Evolutionary conservation across 2,113 vertebrate genomes (phyloP), one percentile per base, ranked within the genome.

Genomic region (Bos indicus): DNA sequence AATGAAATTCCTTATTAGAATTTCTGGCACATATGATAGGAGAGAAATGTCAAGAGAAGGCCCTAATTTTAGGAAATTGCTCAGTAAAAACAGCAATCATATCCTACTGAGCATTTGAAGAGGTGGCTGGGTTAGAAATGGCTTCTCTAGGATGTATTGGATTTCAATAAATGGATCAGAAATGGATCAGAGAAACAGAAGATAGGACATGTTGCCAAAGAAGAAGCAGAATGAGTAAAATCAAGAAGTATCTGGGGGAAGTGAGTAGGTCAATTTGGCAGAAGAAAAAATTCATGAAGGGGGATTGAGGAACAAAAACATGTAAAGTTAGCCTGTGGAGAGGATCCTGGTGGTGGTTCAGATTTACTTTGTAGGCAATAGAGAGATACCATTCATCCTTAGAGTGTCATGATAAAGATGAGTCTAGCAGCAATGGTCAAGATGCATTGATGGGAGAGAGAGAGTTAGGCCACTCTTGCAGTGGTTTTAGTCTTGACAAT

Each of bases 141-240:
- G 46, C 28, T 96, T 86, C 33, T 93, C 30, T 51, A 48, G 54
- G 21, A 67, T 64, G n/a, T 77, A 51, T 6, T 89, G 67, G 16
- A 52, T 97, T 89, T 93, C 59, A 96, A 93, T 56, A 85, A 97
- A 86, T 46, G 30, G 10, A n/a, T 78, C 59, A 92, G n/a, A 83
- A 86, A 36, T 56, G 12, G 5, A 83, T 59, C 26, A 25, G 26
- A 54, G 21, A 86, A 89, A 86, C 33, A 48, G 23, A 81, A 88
- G 46, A n/a, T 48, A 40, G 6, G 30, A 60, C 48, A 13, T 12
- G 15, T 46, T 59, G 54, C 57, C 85, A 86, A 64, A 46, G 60
- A 89, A 48, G 4, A 77, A n/a, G 30, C 19, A 74, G 19, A 78
- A 25, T 48, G 48, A 30, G 17, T 26, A 84, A 93, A n/a, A 64